Conservation (phyloP, 2,888 invertebrate species). For the Drosophila nr. perissopoda region DNA sequence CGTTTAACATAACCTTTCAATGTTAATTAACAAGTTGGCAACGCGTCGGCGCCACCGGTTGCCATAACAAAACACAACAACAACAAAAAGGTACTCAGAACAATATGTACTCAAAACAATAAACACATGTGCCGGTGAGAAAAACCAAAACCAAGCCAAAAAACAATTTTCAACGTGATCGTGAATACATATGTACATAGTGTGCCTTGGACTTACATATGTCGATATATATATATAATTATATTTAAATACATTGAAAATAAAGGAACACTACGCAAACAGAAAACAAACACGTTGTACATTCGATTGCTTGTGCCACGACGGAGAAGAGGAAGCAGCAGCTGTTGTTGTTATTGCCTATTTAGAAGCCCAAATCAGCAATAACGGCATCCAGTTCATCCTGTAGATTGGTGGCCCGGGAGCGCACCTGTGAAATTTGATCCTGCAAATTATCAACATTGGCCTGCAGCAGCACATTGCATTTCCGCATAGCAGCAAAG, state of each 20-base stretch:
- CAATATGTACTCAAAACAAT: conserved; percentile 9
- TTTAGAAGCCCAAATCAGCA: conserved; percentile 91
- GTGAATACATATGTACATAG: conserved; percentile 49
- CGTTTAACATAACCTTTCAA: conserved; percentile 25
- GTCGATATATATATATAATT: conserved; percentile 46
- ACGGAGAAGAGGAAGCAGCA: conserved; percentile 22
- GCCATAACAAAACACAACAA: conserved; percentile 45
- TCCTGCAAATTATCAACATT: conserved; percentile 95
- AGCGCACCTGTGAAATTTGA: conserved; percentile 93
- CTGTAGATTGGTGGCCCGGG: conserved; percentile 91
- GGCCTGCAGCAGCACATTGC: conserved; percentile 94
- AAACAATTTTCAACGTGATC: conserved; percentile 22
- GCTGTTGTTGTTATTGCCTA: conserved; percentile 16
- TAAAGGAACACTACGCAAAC: conserved; percentile 70
- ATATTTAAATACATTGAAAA: conserved; percentile 69
- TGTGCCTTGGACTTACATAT: conserved; percentile 50
- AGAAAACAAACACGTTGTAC: conserved; percentile 67
- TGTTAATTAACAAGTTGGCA: conserved; percentile 1
- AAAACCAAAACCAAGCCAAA: conserved; percentile 5
- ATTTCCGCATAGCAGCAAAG: conserved; percentile 93
- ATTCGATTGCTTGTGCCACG: conserved; percentile 38
- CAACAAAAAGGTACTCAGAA: conserved; percentile 18
- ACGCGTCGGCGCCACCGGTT: conserved; percentile 60
- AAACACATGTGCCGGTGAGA: conserved; percentile 20
- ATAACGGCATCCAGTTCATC: conserved; percentile 94